Conservation (phyloP, 2,888 invertebrate species). For the Chrysolina americana region DNA sequence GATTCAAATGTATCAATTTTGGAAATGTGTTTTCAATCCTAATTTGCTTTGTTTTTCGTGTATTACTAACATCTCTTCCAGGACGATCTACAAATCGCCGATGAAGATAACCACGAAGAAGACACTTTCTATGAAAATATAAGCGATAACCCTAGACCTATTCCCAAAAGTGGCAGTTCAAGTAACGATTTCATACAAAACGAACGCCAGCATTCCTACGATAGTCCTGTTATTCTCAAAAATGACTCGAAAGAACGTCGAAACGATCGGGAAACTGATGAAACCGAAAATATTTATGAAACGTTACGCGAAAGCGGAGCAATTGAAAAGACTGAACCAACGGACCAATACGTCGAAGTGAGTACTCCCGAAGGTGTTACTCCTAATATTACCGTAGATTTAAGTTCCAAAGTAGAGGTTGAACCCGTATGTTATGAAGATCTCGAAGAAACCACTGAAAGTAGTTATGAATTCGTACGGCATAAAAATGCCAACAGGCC, state of each 20-base stretch:
- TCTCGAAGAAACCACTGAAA: constrained; percentile 31
- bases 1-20: constrained; percentile 11
- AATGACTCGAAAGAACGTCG: constrained; percentile 47
- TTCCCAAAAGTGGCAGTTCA: constrained; percentile 50
- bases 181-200: constrained; percentile 60
- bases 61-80: constrained; percentile 61
- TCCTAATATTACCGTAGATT: constrained; percentile 45
- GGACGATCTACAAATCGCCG: constrained; percentile 61
- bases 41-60: constrained; percentile 43
- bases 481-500: constrained; percentile 45
- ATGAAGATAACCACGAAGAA: constrained; percentile 54
- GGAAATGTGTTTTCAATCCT: constrained; percentile 39
- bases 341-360: constrained; percentile 59
- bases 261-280: constrained; percentile 51
- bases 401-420: constrained; percentile 46
- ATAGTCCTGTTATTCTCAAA: constrained; percentile 49
- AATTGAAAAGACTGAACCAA: constrained; percentile 57
- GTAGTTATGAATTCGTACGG: constrained; percentile 50
- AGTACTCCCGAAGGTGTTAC: constrained; percentile 32
- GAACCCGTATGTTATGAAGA: constrained; percentile 43
- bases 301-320: constrained; percentile 51
- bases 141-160: constrained; percentile 42
- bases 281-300: constrained; percentile 57
- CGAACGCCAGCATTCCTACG: constrained; percentile 61
- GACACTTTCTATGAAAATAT: constrained; percentile 60